Conservation (phyloP, 2,113 vertebrate species). For the Dipodomys stephensi region DNA sequence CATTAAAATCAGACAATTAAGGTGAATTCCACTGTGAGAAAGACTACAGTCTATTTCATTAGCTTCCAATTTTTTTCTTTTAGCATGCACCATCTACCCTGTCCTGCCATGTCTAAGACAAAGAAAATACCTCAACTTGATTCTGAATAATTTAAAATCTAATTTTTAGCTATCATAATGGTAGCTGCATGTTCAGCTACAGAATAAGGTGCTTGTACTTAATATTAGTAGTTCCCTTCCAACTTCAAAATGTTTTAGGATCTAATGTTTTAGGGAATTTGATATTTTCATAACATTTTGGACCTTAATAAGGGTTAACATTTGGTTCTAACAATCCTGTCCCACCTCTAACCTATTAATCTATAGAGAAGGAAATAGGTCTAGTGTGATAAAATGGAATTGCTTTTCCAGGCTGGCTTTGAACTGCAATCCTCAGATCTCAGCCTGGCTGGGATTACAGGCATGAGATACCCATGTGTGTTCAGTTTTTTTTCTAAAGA, state of each 20-base stretch:
- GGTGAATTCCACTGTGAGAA: background rate
- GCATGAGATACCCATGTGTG: background rate
- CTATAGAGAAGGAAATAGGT: background rate
- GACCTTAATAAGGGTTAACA: background rate
- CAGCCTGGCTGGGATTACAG: too few relatives aligned
- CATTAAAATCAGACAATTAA: background rate
- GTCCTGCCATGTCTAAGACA: background rate
- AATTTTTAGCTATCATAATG: background rate
- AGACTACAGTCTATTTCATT: background rate
- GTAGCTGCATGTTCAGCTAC: background rate
- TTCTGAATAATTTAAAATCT: background rate
- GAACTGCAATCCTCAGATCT: too few relatives aligned
- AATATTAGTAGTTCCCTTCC: background rate
- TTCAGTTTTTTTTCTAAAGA: background rate
- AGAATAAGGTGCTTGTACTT: background rate
- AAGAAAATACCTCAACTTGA: background rate
- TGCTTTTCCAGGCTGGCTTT: too few relatives aligned
- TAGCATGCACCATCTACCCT: background rate
- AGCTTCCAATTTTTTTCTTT: constrained; percentile 20
- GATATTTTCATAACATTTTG: background rate
- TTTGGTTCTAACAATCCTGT: background rate
- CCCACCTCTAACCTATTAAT: background rate
- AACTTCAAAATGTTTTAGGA: constrained; percentile 8
- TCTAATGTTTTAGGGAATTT: constrained; percentile 6
- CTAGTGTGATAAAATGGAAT: background rate